A percentile compares a stretch with the other conserved stretches of the same genome.
Conservation (phyloP, 2,888 invertebrate species). For the Mactromeris polynyma region DNA sequence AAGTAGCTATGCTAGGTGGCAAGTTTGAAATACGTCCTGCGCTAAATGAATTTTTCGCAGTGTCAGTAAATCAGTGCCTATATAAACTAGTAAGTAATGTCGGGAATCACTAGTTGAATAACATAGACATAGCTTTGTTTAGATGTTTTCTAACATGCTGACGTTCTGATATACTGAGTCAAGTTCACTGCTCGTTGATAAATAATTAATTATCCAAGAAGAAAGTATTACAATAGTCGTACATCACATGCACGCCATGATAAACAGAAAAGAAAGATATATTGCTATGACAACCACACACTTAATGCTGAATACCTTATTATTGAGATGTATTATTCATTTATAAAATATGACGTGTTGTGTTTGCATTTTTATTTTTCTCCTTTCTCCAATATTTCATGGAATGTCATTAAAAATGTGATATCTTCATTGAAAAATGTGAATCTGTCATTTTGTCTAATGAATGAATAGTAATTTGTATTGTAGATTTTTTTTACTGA, state of each 20-base stretch:
- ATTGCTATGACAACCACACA: background rate
- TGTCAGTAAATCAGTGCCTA: too few relatives aligned
- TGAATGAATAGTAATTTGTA: background rate
- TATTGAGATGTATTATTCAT: background rate
- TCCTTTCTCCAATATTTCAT: background rate
- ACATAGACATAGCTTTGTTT: background rate
- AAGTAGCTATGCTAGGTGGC: too few relatives aligned
- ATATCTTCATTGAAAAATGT: too few relatives aligned
- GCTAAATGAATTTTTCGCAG: background rate
- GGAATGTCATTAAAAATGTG: background rate
- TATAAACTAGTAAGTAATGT: too few relatives aligned
- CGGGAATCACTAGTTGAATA: background rate
- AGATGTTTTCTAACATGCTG: background rate
- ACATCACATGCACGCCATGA: background rate
- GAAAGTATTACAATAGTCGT: background rate
- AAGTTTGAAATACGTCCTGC: background rate
- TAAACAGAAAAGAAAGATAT: background rate
- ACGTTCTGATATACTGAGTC: background rate
- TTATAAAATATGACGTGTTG: background rate
- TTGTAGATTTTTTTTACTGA: background rate
- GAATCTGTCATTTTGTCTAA: background rate
- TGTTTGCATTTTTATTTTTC: background rate
- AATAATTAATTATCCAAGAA: background rate
- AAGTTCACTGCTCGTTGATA: background rate
- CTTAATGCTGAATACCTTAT: background rate